Evolutionary conservation across 2,888 invertebrate genomes (phyloP), one percentile per base, ranked within the genome.

Genomic region (Drosophila aldrichi): DNA sequence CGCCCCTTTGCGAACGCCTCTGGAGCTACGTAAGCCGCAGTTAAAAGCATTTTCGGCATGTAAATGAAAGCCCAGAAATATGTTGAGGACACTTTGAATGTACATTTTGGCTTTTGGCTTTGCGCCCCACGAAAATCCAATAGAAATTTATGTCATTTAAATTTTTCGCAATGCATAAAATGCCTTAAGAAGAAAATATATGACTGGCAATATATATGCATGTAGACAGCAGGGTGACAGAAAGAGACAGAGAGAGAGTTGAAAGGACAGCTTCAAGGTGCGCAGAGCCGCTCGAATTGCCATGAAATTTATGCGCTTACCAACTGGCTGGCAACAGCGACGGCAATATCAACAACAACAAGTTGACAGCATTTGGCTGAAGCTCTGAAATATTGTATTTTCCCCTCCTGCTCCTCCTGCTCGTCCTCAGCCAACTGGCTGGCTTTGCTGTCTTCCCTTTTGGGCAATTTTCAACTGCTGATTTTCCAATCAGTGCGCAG

Each of bases 401-500:
- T 74, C 51, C 66, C 61, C 8, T 5, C 29, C 34, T 3, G 22
- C 46, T 2, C 3, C 25, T 25, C 25, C 25, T 14, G 3, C 12
- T 9, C 14, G 10, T 32, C 7, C 25, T 25, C 25, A 5, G 25
- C 36, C 41, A 7, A 36, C 55, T 43, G 22, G 25, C 25, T 25
- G 25, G 25, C 25, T 25, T 9, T n/a, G 56, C 65, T 40, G 36
- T 25, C 38, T 25, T 54, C 38, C 54, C 25, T 54, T 69, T 71
- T 71, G 69, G 77, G 72, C 81, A 82, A 79, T 81, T 81, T 82
- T 71, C 87, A 74, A 75, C 79, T 85, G 76, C 81, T 83, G 84
- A 84, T 84, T 81, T 86, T 81, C 82, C 86, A 84, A 84, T 84
- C 84, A 84, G 83, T 80, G 84, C 83, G 74, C 84, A 84, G 83